phyloP scores from a whole-genome alignment of 1,140 invertebrate genomes.

The Drosophila elegans region DNA sequence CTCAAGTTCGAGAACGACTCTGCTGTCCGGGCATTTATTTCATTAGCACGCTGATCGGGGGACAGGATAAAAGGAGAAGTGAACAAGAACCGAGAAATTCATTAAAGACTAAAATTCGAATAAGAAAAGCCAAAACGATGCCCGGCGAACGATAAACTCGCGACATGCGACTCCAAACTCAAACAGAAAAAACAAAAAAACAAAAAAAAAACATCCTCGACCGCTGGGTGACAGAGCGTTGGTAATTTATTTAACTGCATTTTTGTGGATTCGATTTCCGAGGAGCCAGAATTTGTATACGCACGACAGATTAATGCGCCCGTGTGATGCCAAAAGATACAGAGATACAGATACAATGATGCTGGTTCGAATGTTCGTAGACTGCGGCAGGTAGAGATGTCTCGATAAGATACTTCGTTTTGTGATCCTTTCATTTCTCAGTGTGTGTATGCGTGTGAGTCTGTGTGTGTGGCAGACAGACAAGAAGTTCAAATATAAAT shows the following conservation, averaged over 20 bases:
- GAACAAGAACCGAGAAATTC: constrained; percentile 50
- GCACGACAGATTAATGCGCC: constrained; percentile 63
- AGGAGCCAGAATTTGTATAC: constrained; percentile 75
- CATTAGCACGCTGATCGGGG: constrained; percentile 72
- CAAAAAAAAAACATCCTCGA: constrained; percentile 30
- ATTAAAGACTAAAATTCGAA: constrained; percentile 58
- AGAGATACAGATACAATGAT: constrained; percentile 39
- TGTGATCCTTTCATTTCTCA: constrained; percentile 25
- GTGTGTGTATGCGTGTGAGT: constrained; percentile 13
- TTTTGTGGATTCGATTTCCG: constrained; percentile 81
- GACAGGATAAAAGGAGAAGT: constrained; percentile 40
- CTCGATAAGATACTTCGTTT: constrained; percentile 45
- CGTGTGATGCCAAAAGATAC: constrained; percentile 62
- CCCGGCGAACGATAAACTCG: constrained; percentile 68
- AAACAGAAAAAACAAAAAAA: too few relatives aligned
- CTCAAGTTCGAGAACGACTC: constrained; percentile 32
- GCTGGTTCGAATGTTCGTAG: constrained; percentile 44
- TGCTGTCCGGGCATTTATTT: constrained; percentile 77
- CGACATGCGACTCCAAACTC: constrained; percentile 62
- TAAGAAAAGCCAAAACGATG: constrained; percentile 63
- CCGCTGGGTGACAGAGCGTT: constrained; percentile 80
- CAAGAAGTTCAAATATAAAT: constrained; percentile 67
- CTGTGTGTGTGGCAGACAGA: constrained; percentile 38
- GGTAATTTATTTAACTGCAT: constrained; percentile 83
- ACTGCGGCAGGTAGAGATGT: constrained; percentile 73